These are phyloP conservation scores for Smittia aterrima DNA, from an alignment of 2,888 invertebrate species.

Conservation along the genomic window DNA sequence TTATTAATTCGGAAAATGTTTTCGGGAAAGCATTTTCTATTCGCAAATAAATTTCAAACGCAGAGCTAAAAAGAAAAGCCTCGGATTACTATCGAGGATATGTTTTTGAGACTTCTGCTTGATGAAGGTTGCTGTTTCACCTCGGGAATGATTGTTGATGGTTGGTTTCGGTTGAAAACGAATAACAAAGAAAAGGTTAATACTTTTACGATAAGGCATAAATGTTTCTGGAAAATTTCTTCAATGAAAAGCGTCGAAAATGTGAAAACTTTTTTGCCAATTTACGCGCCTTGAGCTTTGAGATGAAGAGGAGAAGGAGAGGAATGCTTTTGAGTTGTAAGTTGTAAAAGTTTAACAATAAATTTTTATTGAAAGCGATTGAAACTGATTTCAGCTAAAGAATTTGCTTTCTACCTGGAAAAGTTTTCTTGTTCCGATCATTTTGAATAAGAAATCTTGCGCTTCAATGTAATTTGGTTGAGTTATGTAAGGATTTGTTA, in stretches of 20 bases:
- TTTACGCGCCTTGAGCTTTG: not conserved
- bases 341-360: slow-evolving; percentile 28
- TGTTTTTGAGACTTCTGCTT: slow-evolving; percentile 27
- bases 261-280: slow-evolving; percentile 7
- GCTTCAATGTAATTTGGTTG: too few relatives aligned
- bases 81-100: slow-evolving; percentile 34
- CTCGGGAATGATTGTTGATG: not conserved
- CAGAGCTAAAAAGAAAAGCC: not conserved
- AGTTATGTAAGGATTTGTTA: too few relatives aligned
- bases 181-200: slow-evolving; percentile 24
- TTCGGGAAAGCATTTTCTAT: slow-evolving; percentile 10
- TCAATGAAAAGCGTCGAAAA: not conserved
- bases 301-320: not conserved
- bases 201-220: slow-evolving; percentile 1
- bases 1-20: slow-evolving; percentile 25
- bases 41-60: slow-evolving; percentile 18
- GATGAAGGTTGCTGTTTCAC: slow-evolving; percentile 21
- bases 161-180: not conserved
- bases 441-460: too few relatives aligned
- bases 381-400: not conserved
- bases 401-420: not conserved
- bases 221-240: not conserved
- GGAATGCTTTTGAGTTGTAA: not conserved
- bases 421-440: too few relatives aligned
- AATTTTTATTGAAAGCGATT: slow-evolving; percentile 36